Evolutionary conservation across 2,797 vertebrate genomes (phyloP).

Genomic region (Huso huso): DNA sequence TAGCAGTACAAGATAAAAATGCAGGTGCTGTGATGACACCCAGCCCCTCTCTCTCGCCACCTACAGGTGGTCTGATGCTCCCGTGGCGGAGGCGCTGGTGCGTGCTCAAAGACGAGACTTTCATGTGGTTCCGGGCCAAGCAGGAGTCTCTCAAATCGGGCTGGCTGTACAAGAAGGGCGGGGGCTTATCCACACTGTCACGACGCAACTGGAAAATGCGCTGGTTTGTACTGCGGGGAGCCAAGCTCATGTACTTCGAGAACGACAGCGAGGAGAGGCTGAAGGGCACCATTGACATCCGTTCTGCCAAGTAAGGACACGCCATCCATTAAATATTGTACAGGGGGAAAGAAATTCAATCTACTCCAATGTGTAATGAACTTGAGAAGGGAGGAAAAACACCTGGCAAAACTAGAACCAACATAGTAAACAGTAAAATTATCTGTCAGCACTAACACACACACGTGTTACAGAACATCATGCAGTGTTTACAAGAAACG

Average conservation of each 20-base stretch:
- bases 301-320: constrained; percentile 68
- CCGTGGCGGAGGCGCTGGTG: constrained; percentile 87
- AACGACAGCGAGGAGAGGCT: constrained; percentile 84
- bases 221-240: constrained; percentile 83
- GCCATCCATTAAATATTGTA: too few species aligned
- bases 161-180: constrained; percentile 89
- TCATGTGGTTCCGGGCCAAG: constrained; percentile 91
- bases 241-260: constrained; percentile 85
- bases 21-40: too few species aligned
- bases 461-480: too few species aligned
- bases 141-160: constrained; percentile 83
- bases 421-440: too few species aligned
- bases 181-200: constrained; percentile 81
- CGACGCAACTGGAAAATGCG: constrained; percentile 89
- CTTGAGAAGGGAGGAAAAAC: too few species aligned
- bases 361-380: too few species aligned
- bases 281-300: constrained; percentile 78
- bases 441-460: too few species aligned
- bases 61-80: constrained; percentile 80
- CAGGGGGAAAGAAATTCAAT: too few species aligned
- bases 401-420: too few species aligned
- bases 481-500: too few species aligned
- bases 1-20: too few species aligned
- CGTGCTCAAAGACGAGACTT: constrained; percentile 84
- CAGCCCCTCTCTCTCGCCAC: too few species aligned